A percentile compares a stretch with the other conserved stretches of the same genome.
phyloP scores from a whole-genome alignment of 2,797 vertebrate genomes.

The Nyctalus aviator region DNA sequence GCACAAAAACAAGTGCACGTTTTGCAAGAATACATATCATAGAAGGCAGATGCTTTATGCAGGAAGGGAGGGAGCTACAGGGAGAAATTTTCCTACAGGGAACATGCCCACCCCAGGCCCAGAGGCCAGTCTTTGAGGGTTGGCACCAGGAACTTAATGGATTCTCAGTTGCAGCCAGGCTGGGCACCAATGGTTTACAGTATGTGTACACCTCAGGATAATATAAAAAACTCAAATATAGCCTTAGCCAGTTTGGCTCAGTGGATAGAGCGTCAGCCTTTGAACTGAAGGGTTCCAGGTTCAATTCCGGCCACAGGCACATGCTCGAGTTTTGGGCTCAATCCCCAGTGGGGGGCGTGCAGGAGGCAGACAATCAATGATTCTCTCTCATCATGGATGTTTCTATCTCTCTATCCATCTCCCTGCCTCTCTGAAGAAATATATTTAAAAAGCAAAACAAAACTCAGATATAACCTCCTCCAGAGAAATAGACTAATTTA shows the following conservation, averaged over 20 bases:
- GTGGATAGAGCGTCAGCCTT: too few relatives aligned
- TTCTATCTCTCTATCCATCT: too few relatives aligned
- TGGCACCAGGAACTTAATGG: neutral
- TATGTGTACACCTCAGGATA: neutral
- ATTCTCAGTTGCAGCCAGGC: neutral
- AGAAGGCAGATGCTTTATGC: neutral
- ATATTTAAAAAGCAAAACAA: neutral
- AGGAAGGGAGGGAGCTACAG: neutral
- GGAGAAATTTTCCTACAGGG: neutral
- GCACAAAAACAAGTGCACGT: neutral
- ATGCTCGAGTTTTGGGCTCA: too few relatives aligned
- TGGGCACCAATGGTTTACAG: neutral
- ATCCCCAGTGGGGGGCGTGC: too few relatives aligned
- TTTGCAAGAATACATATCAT: slow-evolving; percentile 21
- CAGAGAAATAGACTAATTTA: neutral
- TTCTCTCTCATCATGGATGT: too few relatives aligned
- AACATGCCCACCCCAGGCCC: neutral
- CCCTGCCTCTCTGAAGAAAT: too few relatives aligned
- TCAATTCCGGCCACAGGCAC: too few relatives aligned
- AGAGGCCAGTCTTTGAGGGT: neutral
- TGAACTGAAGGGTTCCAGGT: too few relatives aligned
- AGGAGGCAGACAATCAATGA: too few relatives aligned
- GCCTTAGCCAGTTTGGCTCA: neutral
- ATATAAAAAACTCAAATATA: neutral
- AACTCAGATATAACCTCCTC: neutral